Base-by-base conservation (phyloP, 2,888 invertebrate species). In the Calameuta filiformis region DNA sequence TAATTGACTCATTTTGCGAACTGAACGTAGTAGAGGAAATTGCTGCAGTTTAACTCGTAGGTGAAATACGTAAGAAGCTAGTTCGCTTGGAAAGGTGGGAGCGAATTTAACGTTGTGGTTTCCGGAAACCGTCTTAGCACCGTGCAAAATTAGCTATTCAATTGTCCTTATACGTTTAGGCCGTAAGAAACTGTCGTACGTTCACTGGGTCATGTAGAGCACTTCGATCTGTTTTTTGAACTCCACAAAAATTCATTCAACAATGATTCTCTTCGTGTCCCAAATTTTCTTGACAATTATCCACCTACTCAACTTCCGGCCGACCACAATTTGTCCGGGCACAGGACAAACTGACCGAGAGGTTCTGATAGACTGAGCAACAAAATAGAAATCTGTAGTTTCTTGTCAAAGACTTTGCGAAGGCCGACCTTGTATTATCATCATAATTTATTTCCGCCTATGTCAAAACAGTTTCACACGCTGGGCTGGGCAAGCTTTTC, bases 331-430 rank as follows among this genome's bases (percentile, higher is more conserved):
- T 56, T 6, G 40, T 23, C 40, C 40, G 6, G 6, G 40, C 15
- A 23, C 40, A 40, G 6, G 40, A 30, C 23, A 68, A 74, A 68
- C 34, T 35, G 74, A 23, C 74, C 75, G 37, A 3, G 35, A 69
- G 37, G 30, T 77, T 77, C 73, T 68, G 30, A 33, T 71, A 71
- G 68, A 74, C 73, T 33, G 73, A 34, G 23, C 73, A 77, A 75
- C n/a, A 77, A 77, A 77, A 77, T 77, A 77, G 77, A 77, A 77
- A 75, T 77, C 75, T 75, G 35, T 11, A 30, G 33, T 23, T 75
- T 75, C 68, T 34, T 33, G 34, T 12, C 33, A 40, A 31, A 75
- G 69, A 77, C 77, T 75, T 77, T 40, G 71, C 68, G 69, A 71
- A 71, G 71, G 71, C 71, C 71, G 71, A 34, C 71, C 71, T 71